Evolutionary conservation across 2,113 vertebrate species (phyloP), one percentile per base, ranked within the genome.

Genomic region (Pluvialis apricaria): DNA sequence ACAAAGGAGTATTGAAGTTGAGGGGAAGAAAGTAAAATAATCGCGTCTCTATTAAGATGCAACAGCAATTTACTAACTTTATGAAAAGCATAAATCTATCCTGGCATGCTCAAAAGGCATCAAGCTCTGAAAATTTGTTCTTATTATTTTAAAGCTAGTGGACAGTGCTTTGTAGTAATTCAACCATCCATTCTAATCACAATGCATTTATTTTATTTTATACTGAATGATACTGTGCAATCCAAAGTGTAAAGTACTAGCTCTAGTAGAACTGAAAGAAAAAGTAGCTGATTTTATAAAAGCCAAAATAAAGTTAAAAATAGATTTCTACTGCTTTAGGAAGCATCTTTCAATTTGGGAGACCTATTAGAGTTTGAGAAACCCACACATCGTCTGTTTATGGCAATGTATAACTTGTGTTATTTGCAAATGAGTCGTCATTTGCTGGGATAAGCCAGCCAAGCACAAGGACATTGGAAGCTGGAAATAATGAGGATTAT

Each of bases 401-500:
- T 77, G 69, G 72, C 58, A 81, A 29, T 18, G 34, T 28, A 28
- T 36, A 57, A 55, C 32, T 42, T 72, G 24, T 9, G 44, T n/a
- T 62, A 11, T 66, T 70, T 93, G 36, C 52, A 91, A 94, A 82
- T 51, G 62, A 62, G 22, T 34, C 47, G 60, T 54, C 10, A 3
- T 75, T 90, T 83, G 55, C 79, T 86, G 66, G 60, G 40, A 34
- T 32, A 82, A 31, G 31, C 5, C 24, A 72, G 31, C 24, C 70
- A 62, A 73, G 51, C 79, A 49, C 34, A 29, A 52, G 61, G 58
- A 71, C 89, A 71, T 12, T 68, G 77, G 78, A 61, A 90, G 13
- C 54, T 87, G 81, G 83, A 78, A 82, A 69, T 92, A 95, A 92
- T 80, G 80, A 89, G 85, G 71, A 66, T 84, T 69, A 25, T 91